A percentile compares a stretch with the other conserved stretches of the same genome.
phyloP scores from a whole-genome alignment of 2,797 vertebrate genomes.

The Notoglanidium macrostoma region DNA sequence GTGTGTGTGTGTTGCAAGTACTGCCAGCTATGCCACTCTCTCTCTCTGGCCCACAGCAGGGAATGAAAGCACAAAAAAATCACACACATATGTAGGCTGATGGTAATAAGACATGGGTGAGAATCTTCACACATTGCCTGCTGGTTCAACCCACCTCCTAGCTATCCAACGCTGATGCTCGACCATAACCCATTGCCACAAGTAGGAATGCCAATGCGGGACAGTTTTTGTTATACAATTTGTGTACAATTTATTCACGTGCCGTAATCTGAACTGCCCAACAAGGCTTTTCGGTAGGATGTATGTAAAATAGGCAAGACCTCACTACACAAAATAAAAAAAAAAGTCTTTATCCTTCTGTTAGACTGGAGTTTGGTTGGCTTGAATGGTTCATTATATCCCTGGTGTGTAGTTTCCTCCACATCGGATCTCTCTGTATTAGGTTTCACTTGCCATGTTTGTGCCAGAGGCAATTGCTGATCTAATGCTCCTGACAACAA shows the following conservation, averaged over 20 bases:
- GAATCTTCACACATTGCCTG: background rate
- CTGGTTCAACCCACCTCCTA: background rate
- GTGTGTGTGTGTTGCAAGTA: background rate
- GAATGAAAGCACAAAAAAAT: background rate
- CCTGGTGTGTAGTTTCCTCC: background rate
- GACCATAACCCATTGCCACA: background rate
- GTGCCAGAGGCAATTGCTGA: slow-evolving; percentile 38
- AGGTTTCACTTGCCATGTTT: slow-evolving; percentile 28
- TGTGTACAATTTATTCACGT: background rate
- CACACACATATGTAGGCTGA: background rate
- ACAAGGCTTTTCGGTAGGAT: background rate
- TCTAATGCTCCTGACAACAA: slow-evolving; percentile 32
- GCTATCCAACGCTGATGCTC: background rate
- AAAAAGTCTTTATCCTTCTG: background rate
- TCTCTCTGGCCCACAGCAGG: background rate
- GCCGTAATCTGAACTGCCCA: background rate
- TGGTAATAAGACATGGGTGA: background rate
- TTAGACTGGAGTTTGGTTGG: slow-evolving; percentile 1
- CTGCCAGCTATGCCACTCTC: background rate
- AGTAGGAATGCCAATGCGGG: background rate
- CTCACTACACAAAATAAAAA: background rate
- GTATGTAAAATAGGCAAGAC: background rate
- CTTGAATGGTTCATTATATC: slow-evolving; percentile 28
- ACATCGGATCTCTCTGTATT: slow-evolving; percentile 31
- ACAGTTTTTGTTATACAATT: background rate